Percentiles rank a stretch among this genome's conserved stretches.
Conservation (phyloP, 1,140 invertebrate genomes). For the Orussus abietinus region DNA sequence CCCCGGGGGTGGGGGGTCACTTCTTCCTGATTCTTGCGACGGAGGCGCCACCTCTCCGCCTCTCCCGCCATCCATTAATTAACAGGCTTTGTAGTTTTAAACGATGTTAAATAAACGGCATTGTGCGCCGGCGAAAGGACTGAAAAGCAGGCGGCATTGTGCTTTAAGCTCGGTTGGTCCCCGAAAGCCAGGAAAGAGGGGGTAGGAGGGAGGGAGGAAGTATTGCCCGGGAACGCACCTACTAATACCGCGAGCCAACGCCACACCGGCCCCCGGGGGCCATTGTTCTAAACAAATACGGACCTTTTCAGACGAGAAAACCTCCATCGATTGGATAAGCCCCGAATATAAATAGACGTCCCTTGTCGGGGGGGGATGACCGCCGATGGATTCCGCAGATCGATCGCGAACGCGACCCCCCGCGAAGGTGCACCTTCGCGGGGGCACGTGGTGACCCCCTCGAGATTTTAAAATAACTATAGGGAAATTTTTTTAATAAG, state of each 20-base stretch:
- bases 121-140: slow-evolving; percentile 48
- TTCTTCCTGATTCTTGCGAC: too few species aligned
- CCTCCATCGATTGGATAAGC: slow-evolving; percentile 37
- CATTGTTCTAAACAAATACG: slow-evolving; percentile 53
- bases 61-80: slow-evolving; percentile 47
- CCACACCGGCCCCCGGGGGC: slow-evolving; percentile 19
- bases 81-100: slow-evolving; percentile 55
- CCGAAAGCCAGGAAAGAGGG: slow-evolving; percentile 30
- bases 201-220: slow-evolving; percentile 19
- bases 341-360: slow-evolving; percentile 29
- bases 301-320: slow-evolving; percentile 23
- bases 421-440: too few species aligned
- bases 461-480: too few species aligned
- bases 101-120: slow-evolving; percentile 55
- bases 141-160: slow-evolving; percentile 50
- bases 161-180: slow-evolving; percentile 37
- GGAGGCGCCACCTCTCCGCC: too few species aligned
- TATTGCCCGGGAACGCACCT: slow-evolving; percentile 34
- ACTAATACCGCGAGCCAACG: slow-evolving; percentile 25
- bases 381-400: too few species aligned
- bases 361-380: too few species aligned
- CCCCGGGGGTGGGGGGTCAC: too few species aligned
- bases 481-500: too few species aligned
- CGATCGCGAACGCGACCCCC: too few species aligned
- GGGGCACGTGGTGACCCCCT: too few species aligned